A percentile compares a stretch with the other conserved stretches of the same genome.
These are phyloP conservation scores for Pelochelys cantorii DNA, from an alignment of 2,797 vertebrate species.

Conservation along the genomic window DNA sequence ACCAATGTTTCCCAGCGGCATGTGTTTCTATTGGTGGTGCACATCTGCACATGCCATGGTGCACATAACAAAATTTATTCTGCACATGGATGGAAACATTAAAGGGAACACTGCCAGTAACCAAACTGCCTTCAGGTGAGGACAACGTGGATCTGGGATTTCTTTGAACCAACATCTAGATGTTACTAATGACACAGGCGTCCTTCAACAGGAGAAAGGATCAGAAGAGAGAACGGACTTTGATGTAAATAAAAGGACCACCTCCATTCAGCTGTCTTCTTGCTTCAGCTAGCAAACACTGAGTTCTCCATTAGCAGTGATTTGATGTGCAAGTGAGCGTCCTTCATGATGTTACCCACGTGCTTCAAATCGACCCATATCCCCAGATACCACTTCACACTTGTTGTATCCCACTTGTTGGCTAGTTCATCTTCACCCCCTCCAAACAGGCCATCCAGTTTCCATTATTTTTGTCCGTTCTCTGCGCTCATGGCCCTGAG, in stretches of 20 bases:
- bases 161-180: neutral
- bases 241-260: neutral
- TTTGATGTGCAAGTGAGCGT: neutral
- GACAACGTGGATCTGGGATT: neutral
- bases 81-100: no score
- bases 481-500: neutral
- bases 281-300: neutral
- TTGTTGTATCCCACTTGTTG: neutral
- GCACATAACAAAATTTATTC: no score
- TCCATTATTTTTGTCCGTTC: neutral
- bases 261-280: neutral
- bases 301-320: neutral
- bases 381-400: neutral
- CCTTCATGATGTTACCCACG: neutral
- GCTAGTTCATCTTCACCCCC: neutral
- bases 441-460: neutral
- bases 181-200: neutral
- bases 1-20: neutral
- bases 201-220: neutral
- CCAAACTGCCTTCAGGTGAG: neutral
- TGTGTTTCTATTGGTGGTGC: no score
- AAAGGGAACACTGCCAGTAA: no score
- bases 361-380: neutral
- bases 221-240: neutral
- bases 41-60: no score